phyloP scores from a whole-genome alignment of 53 echinoderm and acorn worm genomes.

The Henricia sp. region DNA sequence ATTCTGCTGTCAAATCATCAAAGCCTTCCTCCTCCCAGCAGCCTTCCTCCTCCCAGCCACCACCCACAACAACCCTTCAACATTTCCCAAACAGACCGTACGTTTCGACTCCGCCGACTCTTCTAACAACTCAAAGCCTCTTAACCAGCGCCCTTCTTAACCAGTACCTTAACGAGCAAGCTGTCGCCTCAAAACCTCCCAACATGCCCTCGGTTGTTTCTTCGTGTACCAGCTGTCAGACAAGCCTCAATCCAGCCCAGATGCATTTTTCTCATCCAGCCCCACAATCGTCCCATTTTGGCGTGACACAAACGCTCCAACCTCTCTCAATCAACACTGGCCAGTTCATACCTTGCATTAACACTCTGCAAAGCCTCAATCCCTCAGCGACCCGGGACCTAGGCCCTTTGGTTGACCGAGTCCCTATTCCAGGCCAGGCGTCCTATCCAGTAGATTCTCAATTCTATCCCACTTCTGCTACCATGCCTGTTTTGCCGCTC shows the following conservation, averaged over 20 bases:
- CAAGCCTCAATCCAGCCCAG: conserved; percentile 33
- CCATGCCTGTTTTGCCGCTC: conserved; percentile 45
- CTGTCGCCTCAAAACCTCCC: conserved; percentile 33
- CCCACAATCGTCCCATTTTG: not conserved
- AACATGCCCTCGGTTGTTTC: conserved; percentile 24
- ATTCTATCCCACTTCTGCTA: conserved; percentile 33
- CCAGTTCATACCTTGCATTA: not conserved
- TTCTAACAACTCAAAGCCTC: conserved; percentile 73
- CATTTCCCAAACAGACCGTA: conserved; percentile 31
- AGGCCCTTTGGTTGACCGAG: conserved; percentile 43
- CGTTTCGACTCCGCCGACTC: conserved; percentile 54
- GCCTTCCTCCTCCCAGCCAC: conserved; percentile 1
- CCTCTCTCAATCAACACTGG: conserved; percentile 24
- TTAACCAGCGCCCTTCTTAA: conserved; percentile 56
- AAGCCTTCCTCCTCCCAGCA: not conserved
- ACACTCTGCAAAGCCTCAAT: conserved; percentile 16
- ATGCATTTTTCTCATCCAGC: not conserved
- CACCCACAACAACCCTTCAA: conserved; percentile 64
- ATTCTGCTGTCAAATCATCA: not conserved
- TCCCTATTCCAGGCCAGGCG: conserved; percentile 8
- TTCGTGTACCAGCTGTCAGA: conserved; percentile 37
- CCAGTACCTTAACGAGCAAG: conserved; percentile 67
- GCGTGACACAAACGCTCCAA: conserved; percentile 19
- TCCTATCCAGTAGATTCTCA: not conserved
- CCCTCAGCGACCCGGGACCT: conserved; percentile 29